Conservation (phyloP, 2,113 vertebrate genomes). For the Theristicus caerulescens region DNA sequence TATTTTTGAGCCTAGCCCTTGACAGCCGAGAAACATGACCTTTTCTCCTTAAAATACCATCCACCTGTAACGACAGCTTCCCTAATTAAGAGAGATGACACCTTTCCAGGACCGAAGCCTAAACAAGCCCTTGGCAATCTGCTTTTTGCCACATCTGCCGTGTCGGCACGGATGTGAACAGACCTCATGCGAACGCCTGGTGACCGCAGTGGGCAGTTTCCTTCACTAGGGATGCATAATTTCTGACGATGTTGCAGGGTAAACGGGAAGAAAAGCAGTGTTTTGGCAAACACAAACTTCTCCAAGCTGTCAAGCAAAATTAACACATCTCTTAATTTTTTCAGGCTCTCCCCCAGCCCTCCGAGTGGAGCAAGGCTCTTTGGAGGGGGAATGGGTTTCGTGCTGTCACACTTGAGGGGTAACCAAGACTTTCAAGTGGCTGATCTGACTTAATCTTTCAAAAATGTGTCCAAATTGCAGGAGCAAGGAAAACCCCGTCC, state of each 20-base stretch:
- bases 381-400: background rate
- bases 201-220: rapidly evolving
- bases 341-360: background rate
- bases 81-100: background rate
- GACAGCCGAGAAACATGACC: background rate
- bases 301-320: background rate
- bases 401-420: background rate
- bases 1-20: background rate
- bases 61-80: background rate
- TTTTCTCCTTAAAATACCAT: background rate
- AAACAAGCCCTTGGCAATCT: background rate
- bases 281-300: background rate
- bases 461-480: background rate
- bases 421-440: background rate
- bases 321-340: background rate
- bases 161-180: background rate
- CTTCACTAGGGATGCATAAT: background rate
- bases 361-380: background rate
- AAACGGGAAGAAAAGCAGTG: background rate
- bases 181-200: background rate
- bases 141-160: rapidly evolving
- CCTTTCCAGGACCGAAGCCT: background rate
- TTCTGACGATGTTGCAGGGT: background rate
- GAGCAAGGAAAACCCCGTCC: background rate
- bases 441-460: conserved; percentile 25